A percentile compares a stretch with the other conserved stretches of the same genome.
phyloP scores from a whole-genome alignment of 2,888 invertebrate species.

The Lordiphosa fenestrarum region DNA sequence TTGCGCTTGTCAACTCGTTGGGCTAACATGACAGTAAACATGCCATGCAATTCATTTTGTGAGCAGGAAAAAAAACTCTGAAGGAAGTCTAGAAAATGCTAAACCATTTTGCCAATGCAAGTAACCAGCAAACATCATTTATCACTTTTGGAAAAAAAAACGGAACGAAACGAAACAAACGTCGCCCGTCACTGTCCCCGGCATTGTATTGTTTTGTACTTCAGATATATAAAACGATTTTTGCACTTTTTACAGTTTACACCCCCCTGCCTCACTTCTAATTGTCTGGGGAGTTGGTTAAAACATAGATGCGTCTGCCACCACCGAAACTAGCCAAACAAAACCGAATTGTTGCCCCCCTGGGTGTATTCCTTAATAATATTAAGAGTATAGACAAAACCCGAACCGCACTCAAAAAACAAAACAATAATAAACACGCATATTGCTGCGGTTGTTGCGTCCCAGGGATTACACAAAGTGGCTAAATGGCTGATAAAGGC shows the following conservation, averaged over 20 bases:
- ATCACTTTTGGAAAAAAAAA: conserved; percentile 45
- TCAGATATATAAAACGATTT: conserved; percentile 58
- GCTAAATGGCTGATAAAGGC: conserved; percentile 74
- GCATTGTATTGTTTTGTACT: conserved; percentile 52
- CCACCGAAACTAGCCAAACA: conserved; percentile 44
- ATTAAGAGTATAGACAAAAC: conserved; percentile 65
- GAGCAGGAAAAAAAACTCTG: conserved; percentile 14
- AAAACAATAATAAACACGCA: conserved; percentile 62
- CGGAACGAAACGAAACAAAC: too few species aligned
- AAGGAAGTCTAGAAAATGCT: conserved; percentile 36
- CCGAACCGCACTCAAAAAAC: conserved; percentile 43
- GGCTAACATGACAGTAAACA: conserved; percentile 72
- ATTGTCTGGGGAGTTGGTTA: conserved; percentile 58
- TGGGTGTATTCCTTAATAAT: conserved; percentile 75
- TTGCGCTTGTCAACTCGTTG: conserved; percentile 59
- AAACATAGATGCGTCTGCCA: conserved; percentile 45
- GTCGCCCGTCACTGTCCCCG: too few species aligned
- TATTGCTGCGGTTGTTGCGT: conserved; percentile 63
- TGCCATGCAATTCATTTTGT: conserved; percentile 61
- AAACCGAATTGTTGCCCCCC: conserved; percentile 66
- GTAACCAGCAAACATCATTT: conserved; percentile 63
- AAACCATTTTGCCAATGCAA: conserved; percentile 67
- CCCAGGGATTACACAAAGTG: conserved; percentile 66
- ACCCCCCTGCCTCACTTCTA: conserved; percentile 43
- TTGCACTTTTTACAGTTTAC: conserved; percentile 24